These are phyloP conservation scores for Hydrophis major DNA, from an alignment of 2,797 vertebrate genomes.

Conservation along the genomic window DNA sequence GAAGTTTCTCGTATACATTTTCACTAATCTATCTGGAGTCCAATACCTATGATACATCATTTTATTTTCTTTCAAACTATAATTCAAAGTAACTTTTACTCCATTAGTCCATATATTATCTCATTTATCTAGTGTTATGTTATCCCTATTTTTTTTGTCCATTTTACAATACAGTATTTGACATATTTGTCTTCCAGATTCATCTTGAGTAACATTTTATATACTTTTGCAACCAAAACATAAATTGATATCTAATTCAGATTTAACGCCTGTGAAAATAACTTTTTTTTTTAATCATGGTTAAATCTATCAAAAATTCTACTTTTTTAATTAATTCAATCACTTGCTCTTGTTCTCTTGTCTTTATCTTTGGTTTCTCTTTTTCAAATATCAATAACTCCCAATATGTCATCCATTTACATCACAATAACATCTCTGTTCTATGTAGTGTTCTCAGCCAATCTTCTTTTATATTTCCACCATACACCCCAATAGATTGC, in stretches of 20 bases:
- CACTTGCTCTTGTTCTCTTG: not conserved
- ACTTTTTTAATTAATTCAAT: not conserved
- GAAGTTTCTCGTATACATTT: not conserved
- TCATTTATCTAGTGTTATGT: not conserved
- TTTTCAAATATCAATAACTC: not conserved
- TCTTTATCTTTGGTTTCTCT: not conserved
- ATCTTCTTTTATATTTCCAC: not conserved
- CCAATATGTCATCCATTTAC: not conserved
- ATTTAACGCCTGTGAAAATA: too few relatives aligned
- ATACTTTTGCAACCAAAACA: not conserved
- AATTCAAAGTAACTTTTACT: not conserved
- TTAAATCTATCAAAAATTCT: not conserved
- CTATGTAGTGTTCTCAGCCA: not conserved
- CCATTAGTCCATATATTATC: not conserved
- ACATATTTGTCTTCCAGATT: not conserved
- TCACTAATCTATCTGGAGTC: not conserved
- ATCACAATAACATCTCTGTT: not conserved
- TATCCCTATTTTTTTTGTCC: too few relatives aligned
- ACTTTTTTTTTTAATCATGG: not conserved
- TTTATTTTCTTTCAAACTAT: not conserved
- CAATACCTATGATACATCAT: not conserved
- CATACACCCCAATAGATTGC: not conserved
- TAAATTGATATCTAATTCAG: not conserved
- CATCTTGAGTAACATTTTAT: not conserved
- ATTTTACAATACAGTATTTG: not conserved